Conservation (phyloP, 2,113 vertebrate genomes). For the Tragelaphus imberbis region DNA sequence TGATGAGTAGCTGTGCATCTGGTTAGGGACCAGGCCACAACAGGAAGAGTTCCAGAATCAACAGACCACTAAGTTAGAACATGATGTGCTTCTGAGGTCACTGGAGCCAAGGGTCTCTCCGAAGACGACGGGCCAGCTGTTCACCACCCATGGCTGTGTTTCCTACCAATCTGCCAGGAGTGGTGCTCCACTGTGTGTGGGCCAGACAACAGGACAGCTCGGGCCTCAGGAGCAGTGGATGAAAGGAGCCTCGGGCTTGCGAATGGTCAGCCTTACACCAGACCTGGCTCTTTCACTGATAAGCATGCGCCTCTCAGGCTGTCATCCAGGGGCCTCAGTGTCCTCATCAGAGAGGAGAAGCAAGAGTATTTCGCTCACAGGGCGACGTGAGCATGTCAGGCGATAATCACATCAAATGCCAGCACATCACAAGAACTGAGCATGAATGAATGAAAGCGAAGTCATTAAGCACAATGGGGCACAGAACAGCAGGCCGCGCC, state of each 20-base stretch:
- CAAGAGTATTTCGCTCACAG: too few species aligned
- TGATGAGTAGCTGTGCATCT: neutral
- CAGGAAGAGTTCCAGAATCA: neutral
- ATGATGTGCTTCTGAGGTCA: neutral
- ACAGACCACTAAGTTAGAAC: neutral
- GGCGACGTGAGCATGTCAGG: neutral
- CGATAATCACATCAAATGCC: neutral
- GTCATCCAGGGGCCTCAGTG: neutral
- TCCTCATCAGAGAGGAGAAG: neutral
- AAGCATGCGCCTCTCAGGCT: too few species aligned
- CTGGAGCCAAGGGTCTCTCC: neutral
- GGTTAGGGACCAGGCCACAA: neutral
- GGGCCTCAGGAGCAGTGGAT: neutral
- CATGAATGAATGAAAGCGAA: neutral
- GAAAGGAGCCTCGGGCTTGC: neutral
- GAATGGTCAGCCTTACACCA: neutral
- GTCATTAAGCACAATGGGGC: too few species aligned
- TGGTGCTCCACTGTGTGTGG: neutral
- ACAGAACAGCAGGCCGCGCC: accelerated
- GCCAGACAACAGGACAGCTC: neutral
- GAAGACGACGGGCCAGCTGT: neutral
- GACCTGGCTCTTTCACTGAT: neutral
- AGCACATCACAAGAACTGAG: neutral
- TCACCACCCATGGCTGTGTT: neutral
- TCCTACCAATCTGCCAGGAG: neutral